Conservation (phyloP, 2,888 invertebrate genomes). For the Caenorhabditis angaria region DNA sequence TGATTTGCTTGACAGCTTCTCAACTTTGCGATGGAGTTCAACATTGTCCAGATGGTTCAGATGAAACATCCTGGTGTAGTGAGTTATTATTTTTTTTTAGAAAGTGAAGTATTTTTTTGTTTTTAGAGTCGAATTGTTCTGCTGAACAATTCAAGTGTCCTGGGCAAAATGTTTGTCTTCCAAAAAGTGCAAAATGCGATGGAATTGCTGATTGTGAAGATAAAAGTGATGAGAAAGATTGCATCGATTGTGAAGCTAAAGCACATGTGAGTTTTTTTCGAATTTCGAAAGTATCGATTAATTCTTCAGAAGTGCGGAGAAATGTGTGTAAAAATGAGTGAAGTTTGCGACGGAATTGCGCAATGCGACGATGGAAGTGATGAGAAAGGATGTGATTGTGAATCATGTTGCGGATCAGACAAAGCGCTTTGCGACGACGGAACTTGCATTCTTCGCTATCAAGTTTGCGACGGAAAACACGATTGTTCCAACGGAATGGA, state of each 20-base stretch:
- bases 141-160: conserved; percentile 39
- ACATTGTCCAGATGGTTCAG: conserved; percentile 59
- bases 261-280: conserved; percentile 34
- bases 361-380: conserved; percentile 61
- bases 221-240: conserved; percentile 49
- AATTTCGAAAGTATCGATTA: conserved; percentile 42
- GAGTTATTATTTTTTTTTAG: neutral
- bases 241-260: conserved; percentile 39
- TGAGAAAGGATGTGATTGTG: conserved; percentile 61
- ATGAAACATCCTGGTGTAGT: conserved; percentile 48
- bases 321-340: conserved; percentile 49
- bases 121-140: conserved; percentile 33
- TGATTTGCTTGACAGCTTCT: conserved; percentile 36
- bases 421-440: conserved; percentile 58
- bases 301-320: too few relatives aligned
- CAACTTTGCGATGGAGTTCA: conserved; percentile 57
- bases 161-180: conserved; percentile 41
- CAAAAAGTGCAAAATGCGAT: conserved; percentile 41
- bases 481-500: conserved; percentile 64
- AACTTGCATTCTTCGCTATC: conserved; percentile 52
- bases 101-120: neutral
- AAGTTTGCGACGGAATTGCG: conserved; percentile 60
- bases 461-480: conserved; percentile 60
- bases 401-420: conserved; percentile 55
- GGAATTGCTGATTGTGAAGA: conserved; percentile 49